phyloP scores from a whole-genome alignment of 2,113 vertebrate genomes.

The Eubucco bourcierii region DNA sequence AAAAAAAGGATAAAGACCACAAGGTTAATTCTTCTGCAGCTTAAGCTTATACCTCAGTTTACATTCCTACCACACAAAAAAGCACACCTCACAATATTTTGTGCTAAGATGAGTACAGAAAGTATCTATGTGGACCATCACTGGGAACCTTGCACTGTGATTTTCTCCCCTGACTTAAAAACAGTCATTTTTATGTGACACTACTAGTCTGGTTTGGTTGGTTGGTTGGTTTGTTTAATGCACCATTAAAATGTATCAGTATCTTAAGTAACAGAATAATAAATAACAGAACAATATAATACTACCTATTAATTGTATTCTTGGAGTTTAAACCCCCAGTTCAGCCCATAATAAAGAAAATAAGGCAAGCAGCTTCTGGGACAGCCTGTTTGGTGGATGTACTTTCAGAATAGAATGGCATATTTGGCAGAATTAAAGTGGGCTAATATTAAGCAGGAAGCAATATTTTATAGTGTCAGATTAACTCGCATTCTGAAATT shows the following conservation, averaged over 20 bases:
- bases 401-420: not conserved
- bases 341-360: not conserved
- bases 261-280: not conserved
- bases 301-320: not conserved
- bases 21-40: not conserved
- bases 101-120: not conserved
- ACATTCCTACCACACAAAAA: not conserved
- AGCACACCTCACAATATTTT: not conserved
- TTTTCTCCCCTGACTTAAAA: not conserved
- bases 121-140: not conserved
- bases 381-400: not conserved
- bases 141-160: not conserved
- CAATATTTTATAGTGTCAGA: not conserved
- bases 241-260: not conserved
- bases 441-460: not conserved
- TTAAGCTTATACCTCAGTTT: not conserved
- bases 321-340: not conserved
- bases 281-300: not conserved
- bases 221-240: not conserved
- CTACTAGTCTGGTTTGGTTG: not conserved
- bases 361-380: not conserved
- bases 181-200: not conserved
- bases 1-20: not conserved
- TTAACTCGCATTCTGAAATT: fast-evolving
- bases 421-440: not conserved